Evolutionary conservation across 1,140 invertebrate genomes (phyloP), one percentile per base, ranked within the genome.

Genomic region (Temnothorax curvispinosus): DNA sequence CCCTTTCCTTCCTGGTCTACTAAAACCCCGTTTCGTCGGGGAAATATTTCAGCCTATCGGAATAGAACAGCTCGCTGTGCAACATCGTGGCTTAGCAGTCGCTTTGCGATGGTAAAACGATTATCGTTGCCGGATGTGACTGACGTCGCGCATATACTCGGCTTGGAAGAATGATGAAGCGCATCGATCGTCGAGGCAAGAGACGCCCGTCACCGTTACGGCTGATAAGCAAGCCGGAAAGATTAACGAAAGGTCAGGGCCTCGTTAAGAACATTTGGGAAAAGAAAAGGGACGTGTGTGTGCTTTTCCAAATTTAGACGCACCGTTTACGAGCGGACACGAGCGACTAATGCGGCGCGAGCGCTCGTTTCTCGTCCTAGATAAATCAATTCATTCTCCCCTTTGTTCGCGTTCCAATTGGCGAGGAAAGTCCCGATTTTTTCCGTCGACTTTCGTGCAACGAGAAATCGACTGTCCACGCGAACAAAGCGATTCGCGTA

Each of bases 201-300:
- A 54, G 47, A 56, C 35, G 44, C 27, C 60, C 58, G 77, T 38
- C 76, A 11, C 60, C 58, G 77, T 21, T 60, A 18, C 54, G 38
- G 47, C 47, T 56, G 50, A 81, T 81, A 81, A 54, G 38, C 65
- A 81, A 54, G 38, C 65, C 38, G 65, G 38, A 41, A 54, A 81
- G 78, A 81, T 81, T 81, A 81, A 71, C 54, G 52, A 71, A 81
- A 81, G 78, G 78, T 81, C 78, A 81, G 21, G 65, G 50, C 52
- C 38, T 81, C 50, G 64, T 81, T 56, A n/a, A 41, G 8, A 56
- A 18, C 27, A 41, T 3, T 11, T 35, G 32, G 3, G 15, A 15
- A 21, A 32, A 71, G 38, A 38, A 21, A 67, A 15, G 78, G 2
- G 13, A 64, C 15, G 41, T 52, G 32, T 41, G 13, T 2, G 65